Conservation (phyloP, 2,797 vertebrate species). For the Loriculus beryllinus region DNA sequence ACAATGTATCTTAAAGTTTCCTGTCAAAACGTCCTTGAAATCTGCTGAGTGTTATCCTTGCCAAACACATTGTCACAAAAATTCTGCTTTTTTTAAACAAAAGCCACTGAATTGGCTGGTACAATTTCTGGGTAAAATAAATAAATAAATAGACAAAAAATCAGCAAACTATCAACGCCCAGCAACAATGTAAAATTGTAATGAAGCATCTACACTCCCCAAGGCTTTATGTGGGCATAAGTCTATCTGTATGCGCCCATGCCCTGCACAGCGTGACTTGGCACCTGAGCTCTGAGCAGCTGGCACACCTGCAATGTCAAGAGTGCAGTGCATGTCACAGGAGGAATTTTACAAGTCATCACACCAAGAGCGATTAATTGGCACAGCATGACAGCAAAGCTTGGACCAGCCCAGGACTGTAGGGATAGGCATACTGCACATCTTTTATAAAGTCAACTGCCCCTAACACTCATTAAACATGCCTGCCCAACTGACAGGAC, state of each 20-base stretch:
- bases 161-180: neutral
- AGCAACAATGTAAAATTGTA: neutral
- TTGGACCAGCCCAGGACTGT: neutral
- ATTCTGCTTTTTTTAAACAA: conserved; percentile 25
- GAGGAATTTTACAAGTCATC: neutral
- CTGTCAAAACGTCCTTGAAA: conserved; percentile 60
- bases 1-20: conserved; percentile 15
- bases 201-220: neutral
- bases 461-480: neutral
- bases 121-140: neutral
- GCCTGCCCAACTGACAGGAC: neutral
- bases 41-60: conserved; percentile 35
- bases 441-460: neutral
- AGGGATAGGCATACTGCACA: neutral
- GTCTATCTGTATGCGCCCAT: neutral
- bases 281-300: neutral
- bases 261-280: neutral
- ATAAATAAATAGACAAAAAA: neutral
- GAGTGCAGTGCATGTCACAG: neutral
- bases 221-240: neutral
- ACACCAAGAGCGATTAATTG: neutral
- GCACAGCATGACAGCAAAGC: neutral
- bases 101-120: neutral
- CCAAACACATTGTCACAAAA: conserved; percentile 44
- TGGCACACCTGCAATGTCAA: neutral